Evolutionary conservation across 2,113 vertebrate genomes (phyloP).

Genomic region (Panthera tigris): DNA sequence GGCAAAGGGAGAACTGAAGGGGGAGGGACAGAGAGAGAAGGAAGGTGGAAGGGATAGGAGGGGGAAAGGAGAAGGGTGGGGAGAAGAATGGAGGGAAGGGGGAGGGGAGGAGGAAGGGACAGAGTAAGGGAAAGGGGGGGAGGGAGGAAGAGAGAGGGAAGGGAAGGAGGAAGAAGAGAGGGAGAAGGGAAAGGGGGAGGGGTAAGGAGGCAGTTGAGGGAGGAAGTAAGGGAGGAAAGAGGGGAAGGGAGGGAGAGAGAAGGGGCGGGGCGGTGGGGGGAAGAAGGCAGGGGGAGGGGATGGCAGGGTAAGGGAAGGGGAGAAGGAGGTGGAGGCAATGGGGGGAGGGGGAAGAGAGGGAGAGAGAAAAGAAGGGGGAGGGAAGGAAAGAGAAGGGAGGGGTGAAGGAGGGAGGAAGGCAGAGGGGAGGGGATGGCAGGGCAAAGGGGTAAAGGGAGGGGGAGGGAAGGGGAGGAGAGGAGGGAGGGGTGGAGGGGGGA

Average conservation of each 20-base stretch:
- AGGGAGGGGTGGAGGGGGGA: background rate
- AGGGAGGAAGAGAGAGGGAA: too few relatives aligned
- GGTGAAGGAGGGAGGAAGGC: background rate
- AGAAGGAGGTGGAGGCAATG: too few relatives aligned
- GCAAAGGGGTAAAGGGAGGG: too few relatives aligned
- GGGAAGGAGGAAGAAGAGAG: too few relatives aligned
- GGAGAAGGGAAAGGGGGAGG: too few relatives aligned
- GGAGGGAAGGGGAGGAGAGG: too few relatives aligned
- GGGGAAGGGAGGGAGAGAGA: background rate
- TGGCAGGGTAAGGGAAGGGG: fast-evolving
- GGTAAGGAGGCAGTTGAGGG: background rate
- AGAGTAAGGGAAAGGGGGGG: fast-evolving
- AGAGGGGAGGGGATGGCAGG: too few relatives aligned
- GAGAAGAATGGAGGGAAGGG: background rate
- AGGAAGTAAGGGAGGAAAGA: too few relatives aligned
- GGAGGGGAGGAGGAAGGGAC: fast-evolving
- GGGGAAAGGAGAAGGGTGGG: background rate
- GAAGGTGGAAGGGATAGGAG: background rate
- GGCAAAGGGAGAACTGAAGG: background rate
- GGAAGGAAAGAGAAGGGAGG: too few relatives aligned
- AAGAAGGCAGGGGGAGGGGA: fast-evolving
- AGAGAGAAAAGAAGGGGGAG: too few relatives aligned
- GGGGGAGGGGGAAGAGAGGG: fast-evolving
- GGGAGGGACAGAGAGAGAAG: too few relatives aligned
- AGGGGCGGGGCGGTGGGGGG: too few relatives aligned